Conservation (phyloP, 2,797 vertebrate species). For the Lagodon rhomboides region DNA sequence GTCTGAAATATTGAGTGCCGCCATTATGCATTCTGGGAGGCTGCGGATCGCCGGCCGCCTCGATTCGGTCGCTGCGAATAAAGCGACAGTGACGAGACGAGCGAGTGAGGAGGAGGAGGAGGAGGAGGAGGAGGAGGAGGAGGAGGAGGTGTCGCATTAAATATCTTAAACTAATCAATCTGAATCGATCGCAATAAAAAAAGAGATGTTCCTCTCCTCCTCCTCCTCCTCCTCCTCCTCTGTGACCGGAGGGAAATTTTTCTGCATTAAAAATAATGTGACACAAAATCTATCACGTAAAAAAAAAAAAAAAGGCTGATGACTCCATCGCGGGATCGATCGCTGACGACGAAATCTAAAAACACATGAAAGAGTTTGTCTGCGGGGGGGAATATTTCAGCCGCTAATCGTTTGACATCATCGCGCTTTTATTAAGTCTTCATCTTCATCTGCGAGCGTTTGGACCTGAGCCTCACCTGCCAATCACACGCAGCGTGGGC, state of each 20-base stretch:
- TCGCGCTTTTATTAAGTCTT: conserved; percentile 5
- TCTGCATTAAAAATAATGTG: conserved; percentile 56
- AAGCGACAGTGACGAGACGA: conserved; percentile 21
- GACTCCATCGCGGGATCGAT: conserved; percentile 42
- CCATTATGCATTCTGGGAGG: conserved; percentile 39
- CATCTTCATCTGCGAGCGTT: not conserved
- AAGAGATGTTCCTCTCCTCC: not conserved
- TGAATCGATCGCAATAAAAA: conserved; percentile 37
- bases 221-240: conserved; percentile 1
- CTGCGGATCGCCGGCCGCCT: not conserved
- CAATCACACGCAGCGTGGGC: not conserved
- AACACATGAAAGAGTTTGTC: conserved; percentile 11
- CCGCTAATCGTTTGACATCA: not conserved
- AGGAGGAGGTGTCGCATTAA: conserved; percentile 4
- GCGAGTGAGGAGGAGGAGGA: not conserved
- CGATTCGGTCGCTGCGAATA: conserved; percentile 6
- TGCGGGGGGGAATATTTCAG: conserved; percentile 18
- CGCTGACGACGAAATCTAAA: not conserved
- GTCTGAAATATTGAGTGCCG: conserved; percentile 71
- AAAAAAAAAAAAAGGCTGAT: conserved; percentile 5
- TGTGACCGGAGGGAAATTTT: conserved; percentile 39
- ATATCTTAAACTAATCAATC: conserved; percentile 57
- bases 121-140: not conserved
- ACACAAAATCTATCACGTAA: conserved; percentile 51
- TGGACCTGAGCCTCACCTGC: not conserved